These are phyloP conservation scores for Sebastes vulpes DNA, from an alignment of 2,797 vertebrate species.

Conservation along the genomic window DNA sequence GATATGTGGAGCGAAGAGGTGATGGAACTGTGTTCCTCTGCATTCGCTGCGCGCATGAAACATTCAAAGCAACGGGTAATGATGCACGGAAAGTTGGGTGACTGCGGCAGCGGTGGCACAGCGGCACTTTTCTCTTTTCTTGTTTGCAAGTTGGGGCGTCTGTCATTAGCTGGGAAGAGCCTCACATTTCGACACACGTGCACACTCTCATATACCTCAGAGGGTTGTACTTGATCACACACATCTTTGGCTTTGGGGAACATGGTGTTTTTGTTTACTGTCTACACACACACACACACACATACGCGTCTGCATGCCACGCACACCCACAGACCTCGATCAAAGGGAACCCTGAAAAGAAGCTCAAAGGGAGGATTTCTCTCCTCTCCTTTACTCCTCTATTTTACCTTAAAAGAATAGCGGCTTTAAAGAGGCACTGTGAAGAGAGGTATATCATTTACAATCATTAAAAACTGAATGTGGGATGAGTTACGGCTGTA, in stretches of 20 bases:
- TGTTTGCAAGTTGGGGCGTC: background rate
- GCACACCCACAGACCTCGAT: slow-evolving; percentile 29
- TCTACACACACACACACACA: slow-evolving; percentile 25
- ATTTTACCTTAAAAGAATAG: slow-evolving; percentile 56
- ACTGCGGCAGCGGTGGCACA: background rate
- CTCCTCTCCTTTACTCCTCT: slow-evolving; percentile 1
- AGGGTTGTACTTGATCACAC: slow-evolving; percentile 34
- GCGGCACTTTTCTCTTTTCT: slow-evolving; percentile 15
- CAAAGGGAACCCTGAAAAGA: slow-evolving; percentile 63
- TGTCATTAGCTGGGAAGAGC: slow-evolving; percentile 25
- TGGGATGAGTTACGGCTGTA: slow-evolving; percentile 54
- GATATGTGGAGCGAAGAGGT: slow-evolving; percentile 33
- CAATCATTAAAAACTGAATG: slow-evolving; percentile 56
- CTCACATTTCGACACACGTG: background rate
- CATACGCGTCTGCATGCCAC: background rate
- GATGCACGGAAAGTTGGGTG: slow-evolving; percentile 29
- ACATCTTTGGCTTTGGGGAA: slow-evolving; percentile 24
- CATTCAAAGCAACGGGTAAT: slow-evolving; percentile 42
- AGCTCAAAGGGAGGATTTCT: slow-evolving; percentile 59
- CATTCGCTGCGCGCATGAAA: slow-evolving; percentile 7
- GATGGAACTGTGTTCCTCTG: slow-evolving; percentile 48
- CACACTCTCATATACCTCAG: background rate
- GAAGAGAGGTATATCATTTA: slow-evolving; percentile 52
- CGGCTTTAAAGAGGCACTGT: slow-evolving; percentile 54
- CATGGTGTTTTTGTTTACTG: slow-evolving; percentile 38